Base-by-base conservation (phyloP, 2,113 vertebrate species). In the Rhea pennata region DNA sequence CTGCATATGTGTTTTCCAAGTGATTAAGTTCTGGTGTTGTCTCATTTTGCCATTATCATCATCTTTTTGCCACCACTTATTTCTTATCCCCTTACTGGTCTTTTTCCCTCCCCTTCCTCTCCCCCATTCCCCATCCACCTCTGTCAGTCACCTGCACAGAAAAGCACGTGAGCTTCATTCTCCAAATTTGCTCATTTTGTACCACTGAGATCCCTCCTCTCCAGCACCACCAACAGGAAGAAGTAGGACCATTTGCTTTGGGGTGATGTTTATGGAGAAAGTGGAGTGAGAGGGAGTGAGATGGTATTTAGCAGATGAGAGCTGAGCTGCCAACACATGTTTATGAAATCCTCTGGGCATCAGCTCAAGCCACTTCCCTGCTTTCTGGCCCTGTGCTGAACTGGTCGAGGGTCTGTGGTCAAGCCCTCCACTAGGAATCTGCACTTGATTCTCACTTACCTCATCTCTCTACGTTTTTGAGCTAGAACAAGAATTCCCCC, bases 61-160 rank as follows among this genome's bases (percentile, higher is more conserved):
- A n/a, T 53, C 33, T 9, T 80, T 85, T 53, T 33, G 67, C 53
- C 31, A 67, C 51, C 11, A 44, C 26, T 51, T 71, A 11, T 42
- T 65, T 79, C 59, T 66, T 44, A 46, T 58, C 16, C 64, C 51
- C 26, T 39, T 31, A 27, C 12, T 33, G 26, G 19, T 33, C 44
- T 85, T 5, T 44, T 66, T 46, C 44, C 23, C 21, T 6, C 61
- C 23, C 44, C 39, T 33, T 59, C 13, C 51, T 5, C 44, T 12
- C 6, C 6, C 2, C 2, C 3, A 1, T 50, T 42, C 36, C 14
- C 21, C 58, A 16, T 7, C n/a, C 17, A 56, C 8, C 10, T 46
- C 39, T 59, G 46, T 48, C 40, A 36, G 31, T 26, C 54, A 64
- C 7, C 54, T 74, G 39, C 33, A n/a, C 48, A 90, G 64, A 84